A percentile compares a stretch with the other conserved stretches of the same genome.
phyloP scores from a whole-genome alignment of 2,888 invertebrate genomes.

The Rhagophthalmus giganteus region DNA sequence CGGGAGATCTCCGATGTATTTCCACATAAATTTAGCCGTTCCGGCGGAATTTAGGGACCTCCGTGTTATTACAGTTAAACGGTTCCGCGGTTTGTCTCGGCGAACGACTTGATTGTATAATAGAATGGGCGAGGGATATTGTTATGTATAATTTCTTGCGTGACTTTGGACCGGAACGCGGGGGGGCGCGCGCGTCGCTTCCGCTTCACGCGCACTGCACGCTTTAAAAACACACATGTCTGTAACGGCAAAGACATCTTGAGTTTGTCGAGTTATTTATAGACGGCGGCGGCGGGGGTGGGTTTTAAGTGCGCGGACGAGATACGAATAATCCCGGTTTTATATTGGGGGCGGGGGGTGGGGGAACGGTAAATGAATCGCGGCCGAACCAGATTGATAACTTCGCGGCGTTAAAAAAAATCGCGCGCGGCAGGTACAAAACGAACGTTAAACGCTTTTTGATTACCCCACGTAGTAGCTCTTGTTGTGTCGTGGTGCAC shows the following conservation, averaged over 20 bases:
- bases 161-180: conserved; percentile 25
- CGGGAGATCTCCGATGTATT: conserved; percentile 5
- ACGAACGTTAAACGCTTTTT: too few species aligned
- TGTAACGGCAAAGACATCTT: conserved; percentile 13
- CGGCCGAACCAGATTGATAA: too few species aligned
- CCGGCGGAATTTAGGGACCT: conserved; percentile 17
- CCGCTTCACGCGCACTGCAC: conserved; percentile 25
- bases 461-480: too few species aligned
- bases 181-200: conserved; percentile 24
- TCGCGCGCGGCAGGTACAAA: too few species aligned
- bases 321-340: too few species aligned
- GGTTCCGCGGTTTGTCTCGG: conserved; percentile 15
- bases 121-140: conserved; percentile 19
- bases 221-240: conserved; percentile 27
- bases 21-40: conserved; percentile 19
- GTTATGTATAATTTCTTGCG: conserved; percentile 24
- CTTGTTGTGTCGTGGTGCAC: too few species aligned
- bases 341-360: too few species aligned
- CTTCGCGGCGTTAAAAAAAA: too few species aligned
- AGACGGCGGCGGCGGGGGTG: too few species aligned
- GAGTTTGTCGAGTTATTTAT: conserved; percentile 18
- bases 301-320: too few species aligned
- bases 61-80: conserved; percentile 17
- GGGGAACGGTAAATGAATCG: too few species aligned
- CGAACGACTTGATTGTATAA: conserved; percentile 18